These are phyloP conservation scores for Casuarius casuarius DNA, from an alignment of 2,113 vertebrate species.

Conservation along the genomic window DNA sequence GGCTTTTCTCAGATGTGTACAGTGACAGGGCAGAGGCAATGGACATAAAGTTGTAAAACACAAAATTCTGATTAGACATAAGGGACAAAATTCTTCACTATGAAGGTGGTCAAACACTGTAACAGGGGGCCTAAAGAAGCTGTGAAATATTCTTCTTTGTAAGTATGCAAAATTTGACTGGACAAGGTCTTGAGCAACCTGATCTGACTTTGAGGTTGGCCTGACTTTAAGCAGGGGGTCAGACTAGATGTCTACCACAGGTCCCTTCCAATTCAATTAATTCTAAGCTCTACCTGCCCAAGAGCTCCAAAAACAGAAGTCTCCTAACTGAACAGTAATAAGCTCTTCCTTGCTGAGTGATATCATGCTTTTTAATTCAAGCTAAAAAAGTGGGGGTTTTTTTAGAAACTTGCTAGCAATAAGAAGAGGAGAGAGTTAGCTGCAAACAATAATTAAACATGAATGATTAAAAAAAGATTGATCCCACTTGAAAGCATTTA, in stretches of 20 bases:
- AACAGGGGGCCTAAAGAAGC: not conserved
- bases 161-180: not conserved
- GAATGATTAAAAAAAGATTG: conserved; percentile 32
- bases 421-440: not conserved
- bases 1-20: too few species aligned
- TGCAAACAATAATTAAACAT: conserved; percentile 39
- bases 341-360: not conserved
- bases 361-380: not conserved
- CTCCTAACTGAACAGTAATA: not conserved
- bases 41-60: too few species aligned
- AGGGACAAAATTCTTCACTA: too few species aligned
- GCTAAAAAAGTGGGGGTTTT: not conserved
- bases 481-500: conserved; percentile 29
- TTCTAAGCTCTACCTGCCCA: not conserved
- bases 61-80: too few species aligned
- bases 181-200: not conserved
- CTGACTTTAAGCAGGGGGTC: not conserved
- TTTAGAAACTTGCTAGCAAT: conserved; percentile 7
- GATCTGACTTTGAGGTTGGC: not conserved
- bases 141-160: not conserved
- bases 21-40: too few species aligned
- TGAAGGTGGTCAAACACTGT: not conserved
- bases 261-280: not conserved
- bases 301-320: not conserved
- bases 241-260: not conserved